Evolutionary conservation across 2,113 vertebrate genomes (phyloP).

Genomic region (Apaloderma vittatum): DNA sequence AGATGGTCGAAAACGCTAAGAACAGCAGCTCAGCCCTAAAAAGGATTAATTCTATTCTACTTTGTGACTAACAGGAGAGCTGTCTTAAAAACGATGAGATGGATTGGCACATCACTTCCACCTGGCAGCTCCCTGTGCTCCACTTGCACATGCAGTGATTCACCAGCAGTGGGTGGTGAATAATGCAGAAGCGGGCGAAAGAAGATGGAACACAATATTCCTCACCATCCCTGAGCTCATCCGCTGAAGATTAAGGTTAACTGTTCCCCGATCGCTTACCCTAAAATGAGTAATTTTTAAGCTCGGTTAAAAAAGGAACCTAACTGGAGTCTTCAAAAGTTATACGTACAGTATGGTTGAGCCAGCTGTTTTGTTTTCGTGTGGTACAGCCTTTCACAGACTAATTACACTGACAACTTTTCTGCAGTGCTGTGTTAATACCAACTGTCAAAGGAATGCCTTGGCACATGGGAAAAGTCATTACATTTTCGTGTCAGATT

Average conservation of each 20-base stretch:
- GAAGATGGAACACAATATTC: not conserved
- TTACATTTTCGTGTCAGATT: not conserved
- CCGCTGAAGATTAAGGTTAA: not conserved
- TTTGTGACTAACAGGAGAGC: slow-evolving; percentile 51
- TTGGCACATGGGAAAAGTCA: slow-evolving; percentile 25
- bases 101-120: slow-evolving; percentile 46
- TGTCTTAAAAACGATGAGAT: not conserved
- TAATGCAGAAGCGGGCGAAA: not conserved
- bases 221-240: not conserved
- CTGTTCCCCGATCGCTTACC: not conserved
- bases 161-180: slow-evolving; percentile 68
- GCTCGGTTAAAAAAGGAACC: not conserved
- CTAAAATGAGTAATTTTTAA: not conserved
- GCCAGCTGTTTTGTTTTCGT: not conserved
- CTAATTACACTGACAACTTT: slow-evolving; percentile 2
- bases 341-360: not conserved
- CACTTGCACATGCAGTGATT: slow-evolving; percentile 60
- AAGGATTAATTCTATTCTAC: slow-evolving; percentile 1
- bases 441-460: not conserved
- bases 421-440: not conserved
- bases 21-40: not conserved
- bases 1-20: not conserved
- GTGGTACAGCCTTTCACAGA: not conserved
- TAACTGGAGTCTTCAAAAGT: not conserved
- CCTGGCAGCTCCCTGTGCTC: slow-evolving; percentile 35